A percentile compares a stretch with the other conserved stretches of the same genome.
Evolutionary conservation across 2,888 invertebrate genomes (phyloP).

Genomic region (Synanthedon myopaeformis): DNA sequence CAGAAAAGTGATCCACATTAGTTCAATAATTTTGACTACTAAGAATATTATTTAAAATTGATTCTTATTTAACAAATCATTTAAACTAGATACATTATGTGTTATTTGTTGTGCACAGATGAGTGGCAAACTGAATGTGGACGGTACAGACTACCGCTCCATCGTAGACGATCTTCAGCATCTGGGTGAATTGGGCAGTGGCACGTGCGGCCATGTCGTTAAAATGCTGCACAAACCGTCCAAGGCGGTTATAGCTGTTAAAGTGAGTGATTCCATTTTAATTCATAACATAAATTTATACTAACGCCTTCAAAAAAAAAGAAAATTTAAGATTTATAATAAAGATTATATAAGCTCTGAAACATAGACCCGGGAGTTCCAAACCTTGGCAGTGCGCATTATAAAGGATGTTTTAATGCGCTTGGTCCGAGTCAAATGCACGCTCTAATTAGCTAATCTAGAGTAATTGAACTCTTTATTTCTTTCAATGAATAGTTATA

Average conservation of each 20-base stretch:
- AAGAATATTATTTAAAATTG: no score
- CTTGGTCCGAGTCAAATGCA: no score
- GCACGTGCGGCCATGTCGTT: constrained; percentile 97
- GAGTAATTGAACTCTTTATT: not conserved
- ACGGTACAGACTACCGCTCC: constrained; percentile 82
- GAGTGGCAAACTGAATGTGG: constrained; percentile 89
- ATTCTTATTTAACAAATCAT: not conserved
- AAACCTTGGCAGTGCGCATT: no score
- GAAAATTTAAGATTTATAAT: no score
- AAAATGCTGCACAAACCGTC: constrained; percentile 94
- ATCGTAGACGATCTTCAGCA: constrained; percentile 87
- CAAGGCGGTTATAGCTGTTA: constrained; percentile 90
- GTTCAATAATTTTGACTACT: not conserved
- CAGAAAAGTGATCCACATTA: no score
- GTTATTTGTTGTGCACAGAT: constrained; percentile 44
- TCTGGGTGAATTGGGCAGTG: constrained; percentile 90
- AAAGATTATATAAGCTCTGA: no score
- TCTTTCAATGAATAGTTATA: no score
- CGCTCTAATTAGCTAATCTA: no score
- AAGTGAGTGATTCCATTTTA: constrained; percentile 64
- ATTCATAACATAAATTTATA: no score
- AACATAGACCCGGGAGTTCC: no score
- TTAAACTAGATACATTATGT: not conserved
- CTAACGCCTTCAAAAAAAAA: no score
- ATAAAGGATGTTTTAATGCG: no score